Conservation (phyloP, 2,888 invertebrate species). For the Metallyticus violacea region DNA sequence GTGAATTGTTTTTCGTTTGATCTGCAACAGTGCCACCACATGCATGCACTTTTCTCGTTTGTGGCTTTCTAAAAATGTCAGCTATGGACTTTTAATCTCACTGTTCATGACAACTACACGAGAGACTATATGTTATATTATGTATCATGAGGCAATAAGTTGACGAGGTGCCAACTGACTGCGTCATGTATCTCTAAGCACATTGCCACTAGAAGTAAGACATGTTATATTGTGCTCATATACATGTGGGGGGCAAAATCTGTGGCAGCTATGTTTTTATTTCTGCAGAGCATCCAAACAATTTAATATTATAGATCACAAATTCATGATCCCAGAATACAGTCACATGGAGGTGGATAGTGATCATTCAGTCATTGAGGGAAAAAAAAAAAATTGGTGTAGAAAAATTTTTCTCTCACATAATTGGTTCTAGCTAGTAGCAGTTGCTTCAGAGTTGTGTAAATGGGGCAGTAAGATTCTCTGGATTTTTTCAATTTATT, state of each 20-base stretch:
- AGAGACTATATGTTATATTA: slow-evolving; percentile 36
- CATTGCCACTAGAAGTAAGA: slow-evolving; percentile 15
- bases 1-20: slow-evolving; percentile 27
- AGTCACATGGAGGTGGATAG: slow-evolving; percentile 24
- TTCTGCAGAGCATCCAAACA: slow-evolving; percentile 20
- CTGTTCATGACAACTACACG: slow-evolving; percentile 35
- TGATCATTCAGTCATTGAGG: background rate
- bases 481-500: background rate
- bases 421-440: slow-evolving; percentile 21
- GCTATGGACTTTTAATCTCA: slow-evolving; percentile 40
- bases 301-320: slow-evolving; percentile 25
- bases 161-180: slow-evolving; percentile 37
- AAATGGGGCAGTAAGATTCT: background rate
- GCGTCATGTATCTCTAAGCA: slow-evolving; percentile 35
- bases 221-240: background rate
- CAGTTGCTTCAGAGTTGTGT: background rate
- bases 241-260: background rate
- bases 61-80: slow-evolving; percentile 40
- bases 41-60: slow-evolving; percentile 37
- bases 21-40: slow-evolving; percentile 38
- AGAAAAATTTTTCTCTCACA: background rate
- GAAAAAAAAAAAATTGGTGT: background rate
- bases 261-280: slow-evolving; percentile 21
- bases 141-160: slow-evolving; percentile 39
- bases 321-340: slow-evolving; percentile 20